phyloP scores from a whole-genome alignment of 2,113 vertebrate genomes.

The Bothrops jararaca region DNA sequence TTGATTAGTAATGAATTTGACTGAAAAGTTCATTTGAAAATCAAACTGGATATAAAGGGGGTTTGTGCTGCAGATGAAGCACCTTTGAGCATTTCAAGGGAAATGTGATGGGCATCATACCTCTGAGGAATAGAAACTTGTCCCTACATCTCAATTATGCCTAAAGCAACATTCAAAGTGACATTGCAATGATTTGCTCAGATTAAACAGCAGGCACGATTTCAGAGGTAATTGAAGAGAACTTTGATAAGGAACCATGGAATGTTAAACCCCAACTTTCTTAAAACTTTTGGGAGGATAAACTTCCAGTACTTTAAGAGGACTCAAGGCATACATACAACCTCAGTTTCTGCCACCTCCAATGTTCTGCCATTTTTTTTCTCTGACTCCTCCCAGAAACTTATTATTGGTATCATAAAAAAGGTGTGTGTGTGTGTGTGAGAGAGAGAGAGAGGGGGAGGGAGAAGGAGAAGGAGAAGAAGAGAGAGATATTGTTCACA shows the following conservation, averaged over 20 bases:
- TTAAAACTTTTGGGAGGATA: background rate
- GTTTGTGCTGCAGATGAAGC: background rate
- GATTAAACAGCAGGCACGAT: background rate
- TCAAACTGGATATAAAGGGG: background rate
- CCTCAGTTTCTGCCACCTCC: background rate
- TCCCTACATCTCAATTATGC: background rate
- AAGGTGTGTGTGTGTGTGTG: background rate
- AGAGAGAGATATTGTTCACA: background rate
- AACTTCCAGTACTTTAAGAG: background rate
- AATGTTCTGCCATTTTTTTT: background rate
- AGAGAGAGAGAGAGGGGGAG: no score
- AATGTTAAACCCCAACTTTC: background rate
- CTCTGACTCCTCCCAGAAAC: background rate
- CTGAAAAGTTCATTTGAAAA: background rate
- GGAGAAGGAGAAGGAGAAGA: no score
- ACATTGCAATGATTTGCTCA: background rate
- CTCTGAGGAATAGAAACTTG: background rate
- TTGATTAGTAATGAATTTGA: background rate
- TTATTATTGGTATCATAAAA: background rate
- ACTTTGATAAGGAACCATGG: background rate
- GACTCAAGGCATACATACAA: background rate
- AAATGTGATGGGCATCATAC: background rate
- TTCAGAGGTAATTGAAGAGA: background rate
- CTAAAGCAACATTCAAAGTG: background rate
- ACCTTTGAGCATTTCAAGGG: background rate